A percentile compares a stretch with the other conserved stretches of the same genome.
These are phyloP conservation scores for Neopipo cinnamomea DNA, from an alignment of 2,113 vertebrate genomes.

Conservation along the genomic window DNA sequence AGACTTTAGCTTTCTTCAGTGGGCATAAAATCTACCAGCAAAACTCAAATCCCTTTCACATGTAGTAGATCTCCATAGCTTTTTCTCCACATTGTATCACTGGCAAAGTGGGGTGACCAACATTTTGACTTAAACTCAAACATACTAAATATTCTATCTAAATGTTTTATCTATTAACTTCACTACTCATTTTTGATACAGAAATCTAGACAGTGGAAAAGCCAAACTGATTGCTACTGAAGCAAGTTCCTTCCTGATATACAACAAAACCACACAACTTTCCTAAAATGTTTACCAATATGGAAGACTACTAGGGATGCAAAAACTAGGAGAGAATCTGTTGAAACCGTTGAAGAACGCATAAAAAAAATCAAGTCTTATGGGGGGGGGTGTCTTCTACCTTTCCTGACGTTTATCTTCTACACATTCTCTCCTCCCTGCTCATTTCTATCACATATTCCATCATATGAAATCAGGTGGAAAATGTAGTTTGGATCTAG, in stretches of 20 bases:
- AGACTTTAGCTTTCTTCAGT: not conserved
- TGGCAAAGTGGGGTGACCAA: not conserved
- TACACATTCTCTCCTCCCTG: not conserved
- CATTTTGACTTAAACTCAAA: not conserved
- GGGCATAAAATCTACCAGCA: not conserved
- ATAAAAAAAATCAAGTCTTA: not conserved
- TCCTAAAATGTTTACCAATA: not conserved
- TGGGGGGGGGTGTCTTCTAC: not conserved
- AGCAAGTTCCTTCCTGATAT: not conserved
- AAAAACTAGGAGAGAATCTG: not conserved
- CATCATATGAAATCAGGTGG: not conserved
- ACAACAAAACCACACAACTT: accelerated
- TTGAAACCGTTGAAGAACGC: not conserved
- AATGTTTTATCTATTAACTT: not conserved
- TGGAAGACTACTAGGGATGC: not conserved
- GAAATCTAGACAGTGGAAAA: not conserved
- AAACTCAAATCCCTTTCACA: not conserved
- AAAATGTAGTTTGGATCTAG: not conserved
- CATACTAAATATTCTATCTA: not conserved
- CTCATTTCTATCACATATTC: not conserved
- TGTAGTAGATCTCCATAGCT: not conserved
- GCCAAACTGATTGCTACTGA: not conserved
- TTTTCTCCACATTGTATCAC: not conserved
- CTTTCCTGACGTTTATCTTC: not conserved
- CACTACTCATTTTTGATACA: not conserved